These are phyloP conservation scores for Leucopsar rothschildi DNA, from an alignment of 2,113 vertebrate species.

Conservation along the genomic window DNA sequence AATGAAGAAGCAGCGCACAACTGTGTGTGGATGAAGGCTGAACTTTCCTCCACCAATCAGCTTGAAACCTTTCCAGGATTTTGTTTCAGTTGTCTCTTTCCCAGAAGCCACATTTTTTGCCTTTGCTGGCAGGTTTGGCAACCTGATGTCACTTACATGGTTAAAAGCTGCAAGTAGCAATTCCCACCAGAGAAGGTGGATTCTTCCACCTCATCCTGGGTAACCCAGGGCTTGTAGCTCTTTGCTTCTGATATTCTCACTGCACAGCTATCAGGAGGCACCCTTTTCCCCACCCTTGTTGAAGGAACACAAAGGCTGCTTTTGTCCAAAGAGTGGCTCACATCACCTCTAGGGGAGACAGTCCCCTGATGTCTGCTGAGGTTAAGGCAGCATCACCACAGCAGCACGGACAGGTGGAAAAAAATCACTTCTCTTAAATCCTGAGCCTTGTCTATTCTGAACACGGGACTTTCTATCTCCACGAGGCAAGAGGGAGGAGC, in stretches of 20 bases:
- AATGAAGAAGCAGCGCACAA: not conserved
- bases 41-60: not conserved
- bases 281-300: fast-evolving
- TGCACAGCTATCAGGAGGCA: not conserved
- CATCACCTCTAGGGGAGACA: not conserved
- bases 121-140: not conserved
- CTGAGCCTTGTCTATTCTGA: not conserved
- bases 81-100: not conserved
- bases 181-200: not conserved
- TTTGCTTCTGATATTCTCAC: not conserved
- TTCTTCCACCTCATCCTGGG: not conserved
- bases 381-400: not conserved
- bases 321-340: fast-evolving
- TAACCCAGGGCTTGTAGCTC: not conserved
- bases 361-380: not conserved
- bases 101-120: not conserved
- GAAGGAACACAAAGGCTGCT: not conserved
- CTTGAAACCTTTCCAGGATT: not conserved
- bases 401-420: not conserved
- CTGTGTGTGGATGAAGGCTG: not conserved
- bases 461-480: fast-evolving
- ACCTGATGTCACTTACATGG: not conserved
- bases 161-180: not conserved
- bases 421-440: not conserved
- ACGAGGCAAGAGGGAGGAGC: fast-evolving